A percentile compares a stretch with the other conserved stretches of the same genome.
Conservation (phyloP, 2,888 invertebrate genomes). For the Pheosia gnoma region DNA sequence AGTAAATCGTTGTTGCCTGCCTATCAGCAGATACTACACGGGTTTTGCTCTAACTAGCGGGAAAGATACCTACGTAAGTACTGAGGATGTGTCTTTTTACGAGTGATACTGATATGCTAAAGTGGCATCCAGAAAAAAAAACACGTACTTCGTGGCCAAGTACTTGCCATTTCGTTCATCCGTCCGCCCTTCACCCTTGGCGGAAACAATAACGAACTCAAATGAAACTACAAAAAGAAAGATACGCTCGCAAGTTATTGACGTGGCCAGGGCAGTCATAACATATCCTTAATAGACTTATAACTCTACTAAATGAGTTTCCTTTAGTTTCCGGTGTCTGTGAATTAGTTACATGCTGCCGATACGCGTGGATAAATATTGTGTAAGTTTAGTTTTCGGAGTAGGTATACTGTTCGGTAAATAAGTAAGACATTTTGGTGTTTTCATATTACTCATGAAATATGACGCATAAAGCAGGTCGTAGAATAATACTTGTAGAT, state of each 20-base stretch:
- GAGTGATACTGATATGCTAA: too few relatives aligned
- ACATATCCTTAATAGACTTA: not conserved
- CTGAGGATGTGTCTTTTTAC: too few relatives aligned
- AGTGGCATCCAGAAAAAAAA: not conserved
- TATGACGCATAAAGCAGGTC: not conserved
- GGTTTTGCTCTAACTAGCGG: too few relatives aligned
- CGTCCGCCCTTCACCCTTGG: constrained; percentile 32
- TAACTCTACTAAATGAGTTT: constrained; percentile 17
- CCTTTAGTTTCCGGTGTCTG: constrained; percentile 18
- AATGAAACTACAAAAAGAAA: constrained; percentile 47
- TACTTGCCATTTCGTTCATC: constrained; percentile 15
- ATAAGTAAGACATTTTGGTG: not conserved
- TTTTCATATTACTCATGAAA: not conserved
- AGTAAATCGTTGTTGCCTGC: too few relatives aligned
- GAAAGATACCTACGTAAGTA: too few relatives aligned
- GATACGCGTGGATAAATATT: constrained; percentile 3
- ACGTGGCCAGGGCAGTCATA: constrained; percentile 41
- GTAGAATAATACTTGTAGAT: too few relatives aligned
- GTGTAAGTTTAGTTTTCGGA: not conserved
- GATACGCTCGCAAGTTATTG: constrained; percentile 45
- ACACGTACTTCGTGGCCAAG: not conserved
- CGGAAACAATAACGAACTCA: constrained; percentile 40
- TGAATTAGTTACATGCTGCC: not conserved
- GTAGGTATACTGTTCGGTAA: not conserved
- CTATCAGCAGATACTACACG: too few relatives aligned